Base-by-base conservation (phyloP, 2,797 vertebrate genomes). In the Pseudomugil tenellus region DNA sequence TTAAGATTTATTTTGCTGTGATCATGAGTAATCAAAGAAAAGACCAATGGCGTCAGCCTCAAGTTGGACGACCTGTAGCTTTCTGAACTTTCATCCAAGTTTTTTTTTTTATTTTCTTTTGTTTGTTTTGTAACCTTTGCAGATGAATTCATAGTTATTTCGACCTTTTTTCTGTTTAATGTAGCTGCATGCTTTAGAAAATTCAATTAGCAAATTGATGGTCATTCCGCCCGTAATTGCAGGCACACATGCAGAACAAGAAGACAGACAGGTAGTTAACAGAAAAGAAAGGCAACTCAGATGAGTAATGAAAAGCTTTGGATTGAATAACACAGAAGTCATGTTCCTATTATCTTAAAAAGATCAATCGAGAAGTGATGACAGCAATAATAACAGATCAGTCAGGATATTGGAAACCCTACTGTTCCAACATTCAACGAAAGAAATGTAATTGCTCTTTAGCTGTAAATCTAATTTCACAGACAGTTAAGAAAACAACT, bases 131-230 rank as follows among this genome's bases (percentile, higher is more conserved):
- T 39, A 49, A 55, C 31, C 29, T 10, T 49, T 34, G 7, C 34
- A 51, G 26, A 10, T 76, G 63, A 72, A 76, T 89, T 86, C 87
- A 77, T 77, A 84, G 73, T 72, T 71, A 54, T 78, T 4, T 4
- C 69, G 70, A 77, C 70, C 54, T 80, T 70, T 51, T 67, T 37
- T 62, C 54, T 46, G 51, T 82, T 87, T 86, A 83, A 80, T 69
- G 49, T 62, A 83, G 76, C 53, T 10, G 53, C 56, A 86, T 62
- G 56, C 66, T 83, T 85, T 63, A 74, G 54, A 79, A 87, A 92
- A 91, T 74, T 73, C 80, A 83, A 80, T 89, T 81, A 81, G 62
- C 63, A 89, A 79, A 88, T 85, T 73, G 85, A 85, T 84, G 72
- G 64, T 74, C 66, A 68, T 72, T 71, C 57, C 64, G 58, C 57